A percentile compares a stretch with the other conserved stretches of the same genome.
Evolutionary conservation across 2,888 invertebrate genomes (phyloP).

Genomic region (Apamea epomidion): DNA sequence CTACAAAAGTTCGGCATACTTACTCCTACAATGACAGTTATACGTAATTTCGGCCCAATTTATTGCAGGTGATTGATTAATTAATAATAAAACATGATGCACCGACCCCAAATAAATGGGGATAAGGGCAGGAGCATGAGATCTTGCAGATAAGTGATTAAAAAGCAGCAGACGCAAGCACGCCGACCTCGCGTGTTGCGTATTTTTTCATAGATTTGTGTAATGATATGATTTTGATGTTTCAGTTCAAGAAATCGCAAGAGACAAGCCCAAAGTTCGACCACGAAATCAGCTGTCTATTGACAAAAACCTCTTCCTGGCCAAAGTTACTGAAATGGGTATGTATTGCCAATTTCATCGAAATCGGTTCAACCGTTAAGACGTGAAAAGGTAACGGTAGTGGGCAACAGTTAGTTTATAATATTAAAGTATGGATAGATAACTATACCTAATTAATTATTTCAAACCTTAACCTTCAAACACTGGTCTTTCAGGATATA

Average conservation of each 20-base stretch:
- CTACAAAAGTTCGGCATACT: not conserved
- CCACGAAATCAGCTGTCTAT: slow-evolving; percentile 76
- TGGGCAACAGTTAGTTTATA: too few species aligned
- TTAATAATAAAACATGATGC: too few species aligned
- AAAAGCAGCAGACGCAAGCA: not conserved
- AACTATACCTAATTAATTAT: not conserved
- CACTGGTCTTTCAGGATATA: slow-evolving; percentile 74
- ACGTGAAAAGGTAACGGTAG: too few species aligned
- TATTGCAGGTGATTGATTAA: not conserved
- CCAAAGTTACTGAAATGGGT: slow-evolving; percentile 84
- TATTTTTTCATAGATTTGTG: not conserved
- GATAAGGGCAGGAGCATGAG: too few species aligned
- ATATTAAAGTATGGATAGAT: not conserved
- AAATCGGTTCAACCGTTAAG: not conserved
- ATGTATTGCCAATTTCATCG: slow-evolving; percentile 51
- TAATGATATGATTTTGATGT: slow-evolving; percentile 3
- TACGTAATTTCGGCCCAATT: not conserved
- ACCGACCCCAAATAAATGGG: too few species aligned
- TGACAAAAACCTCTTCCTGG: slow-evolving; percentile 78
- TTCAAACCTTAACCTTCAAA: too few species aligned
- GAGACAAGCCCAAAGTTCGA: slow-evolving; percentile 80
- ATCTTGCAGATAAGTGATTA: not conserved
- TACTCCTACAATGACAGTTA: not conserved
- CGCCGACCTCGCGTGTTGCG: not conserved
- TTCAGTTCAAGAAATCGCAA: slow-evolving; percentile 82